Evolutionary conservation across 2,113 vertebrate genomes (phyloP).

Genomic region (Sylvietta virens): DNA sequence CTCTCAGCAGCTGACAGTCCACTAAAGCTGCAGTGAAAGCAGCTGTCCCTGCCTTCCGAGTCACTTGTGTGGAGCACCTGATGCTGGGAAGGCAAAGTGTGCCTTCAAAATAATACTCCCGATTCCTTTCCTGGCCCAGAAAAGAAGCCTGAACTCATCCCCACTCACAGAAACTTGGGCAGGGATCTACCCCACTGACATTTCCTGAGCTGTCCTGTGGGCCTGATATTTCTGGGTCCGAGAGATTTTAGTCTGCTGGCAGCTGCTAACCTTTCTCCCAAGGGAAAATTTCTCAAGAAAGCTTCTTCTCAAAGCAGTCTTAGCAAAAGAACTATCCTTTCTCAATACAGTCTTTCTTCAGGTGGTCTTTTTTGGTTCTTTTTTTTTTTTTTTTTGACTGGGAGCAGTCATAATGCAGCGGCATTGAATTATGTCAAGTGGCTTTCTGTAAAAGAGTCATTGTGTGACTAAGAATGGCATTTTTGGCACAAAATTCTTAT

Average conservation of each 20-base stretch:
- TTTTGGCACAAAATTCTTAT: neutral
- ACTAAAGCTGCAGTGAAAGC: neutral
- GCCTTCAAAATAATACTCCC: neutral
- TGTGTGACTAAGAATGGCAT: neutral
- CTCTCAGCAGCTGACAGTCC: neutral
- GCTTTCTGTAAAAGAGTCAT: neutral
- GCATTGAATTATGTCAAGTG: neutral
- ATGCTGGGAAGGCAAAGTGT: neutral
- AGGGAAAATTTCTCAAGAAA: too few species aligned
- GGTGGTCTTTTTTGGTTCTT: too few species aligned
- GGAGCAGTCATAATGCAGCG: too few species aligned
- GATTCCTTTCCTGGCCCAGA: neutral
- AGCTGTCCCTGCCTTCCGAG: neutral
- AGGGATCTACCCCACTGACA: neutral
- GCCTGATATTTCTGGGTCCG: too few species aligned
- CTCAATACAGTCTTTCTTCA: too few species aligned
- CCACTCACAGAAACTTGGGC: neutral
- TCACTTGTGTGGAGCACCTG: fast-evolving
- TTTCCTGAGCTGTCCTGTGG: too few species aligned
- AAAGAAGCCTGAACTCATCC: neutral
- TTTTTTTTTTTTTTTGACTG: too few species aligned
- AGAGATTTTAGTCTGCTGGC: too few species aligned
- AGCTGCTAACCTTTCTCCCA: too few species aligned
- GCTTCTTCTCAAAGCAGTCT: too few species aligned
- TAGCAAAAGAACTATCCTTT: too few species aligned